Evolutionary conservation across 64 coral and sea anemone species (phyloP), one percentile per base, ranked within the genome.

Genomic region (Montipora cactus): DNA sequence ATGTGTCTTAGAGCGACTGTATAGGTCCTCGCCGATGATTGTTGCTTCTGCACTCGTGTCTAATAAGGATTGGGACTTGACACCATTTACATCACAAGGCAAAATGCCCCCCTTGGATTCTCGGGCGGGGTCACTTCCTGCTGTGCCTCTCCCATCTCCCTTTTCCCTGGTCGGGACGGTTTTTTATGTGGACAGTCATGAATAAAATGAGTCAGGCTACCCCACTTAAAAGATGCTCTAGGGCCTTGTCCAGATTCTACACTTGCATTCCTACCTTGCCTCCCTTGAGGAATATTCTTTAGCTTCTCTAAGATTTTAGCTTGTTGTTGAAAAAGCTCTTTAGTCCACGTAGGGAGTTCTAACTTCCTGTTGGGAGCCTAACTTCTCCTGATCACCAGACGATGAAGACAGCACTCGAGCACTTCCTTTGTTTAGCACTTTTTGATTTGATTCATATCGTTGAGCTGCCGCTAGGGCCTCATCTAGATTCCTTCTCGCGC

Each of bases 1-100:
- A 44, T 18, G 14, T 5, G 49, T 15, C 22, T 62, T 84, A 45
- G 13, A 7, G 14, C 21, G 23, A 72, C 66, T 75, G 74, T 86
- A 87, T 2, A 93, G 23, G n/a, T 64, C 71, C 5, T 75, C 49
- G 79, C 72, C 44, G 7, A 78, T 93, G 22, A 93, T 57, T 67
- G 58, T 69, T 46, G 77, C 91, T 66, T 81, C 70, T 19, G 74
- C 83, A 22, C 91, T 58, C 48, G 53, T 76, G 64, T 64, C 91
- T 28, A 78, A 11, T 46, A 83, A 64, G 14, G 81, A 53, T 22
- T 71, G 79, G 21, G 72, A 23, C 5, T 59, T 49, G 5, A 90
- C 53, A 67, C 71, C 75, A 90, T 79, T 79, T 18, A 77, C 10
- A 89, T 44, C 2, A 61, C 71, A 78, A 57, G 74, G 25, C 59